phyloP scores from a whole-genome alignment of 2,113 vertebrate genomes.

The Montifringilla adamsi region DNA sequence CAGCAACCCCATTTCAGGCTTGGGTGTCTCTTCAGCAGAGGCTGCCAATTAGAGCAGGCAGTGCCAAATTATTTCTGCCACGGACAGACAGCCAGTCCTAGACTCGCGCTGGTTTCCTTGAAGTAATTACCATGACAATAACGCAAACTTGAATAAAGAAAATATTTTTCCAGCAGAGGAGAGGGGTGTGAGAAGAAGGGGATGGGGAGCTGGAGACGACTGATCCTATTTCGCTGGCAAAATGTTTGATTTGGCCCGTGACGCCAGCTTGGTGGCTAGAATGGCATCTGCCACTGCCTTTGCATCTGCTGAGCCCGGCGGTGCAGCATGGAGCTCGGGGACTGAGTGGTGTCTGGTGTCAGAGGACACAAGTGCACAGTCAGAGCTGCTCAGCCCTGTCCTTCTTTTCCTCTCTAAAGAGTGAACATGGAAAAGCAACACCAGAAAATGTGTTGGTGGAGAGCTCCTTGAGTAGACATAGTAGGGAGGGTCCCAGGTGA shows the following conservation, averaged over 20 bases:
- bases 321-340: accelerated
- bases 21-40: conserved; percentile 48
- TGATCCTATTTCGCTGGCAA: not conserved
- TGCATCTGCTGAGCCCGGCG: accelerated
- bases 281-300: not conserved
- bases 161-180: not conserved
- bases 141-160: not conserved
- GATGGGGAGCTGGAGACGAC: not conserved
- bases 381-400: accelerated
- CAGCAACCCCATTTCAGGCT: conserved; percentile 65
- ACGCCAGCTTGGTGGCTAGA: not conserved
- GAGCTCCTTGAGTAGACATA: accelerated
- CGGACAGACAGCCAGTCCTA: conserved; percentile 43
- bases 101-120: conserved; percentile 10
- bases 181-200: not conserved
- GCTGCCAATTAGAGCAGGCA: conserved; percentile 37
- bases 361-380: not conserved
- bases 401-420: not conserved
- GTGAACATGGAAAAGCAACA: not conserved
- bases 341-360: accelerated
- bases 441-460: not conserved
- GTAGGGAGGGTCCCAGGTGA: not conserved
- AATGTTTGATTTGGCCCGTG: not conserved
- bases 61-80: conserved; percentile 65
- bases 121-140: conserved; percentile 60